Base-by-base conservation (phyloP, 2,888 invertebrate species). In the Clepsis dumicolana region DNA sequence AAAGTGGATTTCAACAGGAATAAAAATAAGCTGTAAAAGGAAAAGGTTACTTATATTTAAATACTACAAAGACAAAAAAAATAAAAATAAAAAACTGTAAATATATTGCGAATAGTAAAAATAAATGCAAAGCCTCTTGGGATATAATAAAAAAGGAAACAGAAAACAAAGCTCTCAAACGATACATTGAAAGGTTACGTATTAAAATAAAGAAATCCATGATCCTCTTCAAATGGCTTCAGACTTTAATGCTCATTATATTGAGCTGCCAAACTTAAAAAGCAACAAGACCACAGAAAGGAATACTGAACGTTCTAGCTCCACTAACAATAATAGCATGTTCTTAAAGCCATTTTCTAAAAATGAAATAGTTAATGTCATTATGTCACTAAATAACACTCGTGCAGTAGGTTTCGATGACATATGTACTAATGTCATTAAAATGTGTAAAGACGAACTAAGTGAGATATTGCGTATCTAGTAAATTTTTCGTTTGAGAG, bases 401-500 rank as follows among this genome's bases (percentile, higher is more conserved):
- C 16, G 24, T 38, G 25, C 57, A 2, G 63, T 52, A 8, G 67
- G 63, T 0, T 63, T 21, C 48, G 67, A 68, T 16, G 59, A 53
- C n/a, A 44, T 68, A 21, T 38, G 18, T 14, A 59, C 52, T 8
- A 59, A 50, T 12, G 27, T 32, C 1, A 8, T 63, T n/a, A 67
- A 67, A 38, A 29, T 32, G 32, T 56, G 56, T 21, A 25, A 8
- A 5, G 4, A 2, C 0, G 16, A 66, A 32, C 0, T 66, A 14
- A 18, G 25, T 5, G 27, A 21, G 7, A 27, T 62, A 25, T 63
- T 8, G 21, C 35, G 3, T 16, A 56, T 27, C 35, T 67, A 8
- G 48, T 62, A 18, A 67, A 67, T 14, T 44, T 48, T 16, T 67
- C 62, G 12, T 62, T 63, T 21, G 57, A 62, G 62, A 50, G 12